phyloP scores from a whole-genome alignment of 2,888 invertebrate species.

The Lepeophtheirus nordmannii region DNA sequence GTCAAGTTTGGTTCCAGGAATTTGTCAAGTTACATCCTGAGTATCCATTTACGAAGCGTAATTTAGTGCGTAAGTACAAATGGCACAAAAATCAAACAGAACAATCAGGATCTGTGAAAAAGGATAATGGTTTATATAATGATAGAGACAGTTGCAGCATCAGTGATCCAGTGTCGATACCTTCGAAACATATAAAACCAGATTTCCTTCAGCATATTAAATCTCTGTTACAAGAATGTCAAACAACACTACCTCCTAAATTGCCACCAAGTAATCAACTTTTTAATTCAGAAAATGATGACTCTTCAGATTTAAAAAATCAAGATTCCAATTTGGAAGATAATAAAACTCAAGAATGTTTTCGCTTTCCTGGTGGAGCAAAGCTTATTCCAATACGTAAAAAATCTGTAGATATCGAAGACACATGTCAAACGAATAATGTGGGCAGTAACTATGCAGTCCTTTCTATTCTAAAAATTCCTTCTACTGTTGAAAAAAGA shows the following conservation, averaged over 20 bases:
- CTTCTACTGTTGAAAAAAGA: background rate
- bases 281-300: background rate
- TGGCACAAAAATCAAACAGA: background rate
- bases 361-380: constrained; percentile 1
- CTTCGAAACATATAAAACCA: background rate
- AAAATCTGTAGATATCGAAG: background rate
- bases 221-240: background rate
- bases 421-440: too few species aligned
- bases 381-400: background rate
- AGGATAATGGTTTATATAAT: background rate
- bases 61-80: constrained; percentile 15
- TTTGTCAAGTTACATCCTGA: constrained; percentile 19
- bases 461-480: background rate
- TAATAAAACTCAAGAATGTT: background rate
- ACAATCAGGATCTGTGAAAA: background rate
- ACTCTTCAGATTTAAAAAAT: background rate
- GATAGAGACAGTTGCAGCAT: too few species aligned
- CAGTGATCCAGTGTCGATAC: background rate
- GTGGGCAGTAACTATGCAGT: too few species aligned
- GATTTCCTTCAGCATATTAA: background rate
- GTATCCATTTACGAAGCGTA: background rate
- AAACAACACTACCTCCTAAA: background rate
- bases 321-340: too few species aligned
- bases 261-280: background rate
- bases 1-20: constrained; percentile 12